Percentiles rank a stretch among this genome's conserved stretches.
phyloP scores from a whole-genome alignment of 1,140 invertebrate species.

The Agrilus planipennis region DNA sequence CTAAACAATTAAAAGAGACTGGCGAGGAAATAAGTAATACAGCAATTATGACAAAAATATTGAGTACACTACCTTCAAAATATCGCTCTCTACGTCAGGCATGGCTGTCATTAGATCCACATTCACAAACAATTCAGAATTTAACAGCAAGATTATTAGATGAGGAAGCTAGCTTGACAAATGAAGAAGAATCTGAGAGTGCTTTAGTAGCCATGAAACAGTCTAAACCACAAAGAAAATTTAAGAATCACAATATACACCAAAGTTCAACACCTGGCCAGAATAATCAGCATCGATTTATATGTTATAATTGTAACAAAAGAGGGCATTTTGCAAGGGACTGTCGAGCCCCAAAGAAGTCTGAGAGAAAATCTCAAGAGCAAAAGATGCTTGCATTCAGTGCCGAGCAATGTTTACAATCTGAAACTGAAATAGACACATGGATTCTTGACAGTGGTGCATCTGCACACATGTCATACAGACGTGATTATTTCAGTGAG shows the following conservation, averaged over 20 bases:
- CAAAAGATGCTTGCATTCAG: too few species aligned
- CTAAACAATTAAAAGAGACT: constrained; percentile 26
- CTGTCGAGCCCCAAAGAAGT: too few species aligned
- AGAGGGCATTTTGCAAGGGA: too few species aligned
- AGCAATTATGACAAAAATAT: constrained; percentile 29
- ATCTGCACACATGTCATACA: constrained; percentile 21
- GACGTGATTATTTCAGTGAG: not conserved
- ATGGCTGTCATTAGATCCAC: constrained; percentile 25
- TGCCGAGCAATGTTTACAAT: too few species aligned
- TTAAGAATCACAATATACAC: too few species aligned
- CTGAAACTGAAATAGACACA: not conserved
- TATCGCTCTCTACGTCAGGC: constrained; percentile 25
- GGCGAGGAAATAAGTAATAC: constrained; percentile 29
- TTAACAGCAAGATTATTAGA: constrained; percentile 30
- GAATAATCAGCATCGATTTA: too few species aligned
- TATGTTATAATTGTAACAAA: too few species aligned
- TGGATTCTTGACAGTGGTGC: constrained; percentile 31
- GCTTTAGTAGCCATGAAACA: constrained; percentile 7
- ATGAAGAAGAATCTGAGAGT: constrained; percentile 20
- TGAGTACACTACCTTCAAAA: constrained; percentile 23
- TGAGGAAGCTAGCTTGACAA: constrained; percentile 27
- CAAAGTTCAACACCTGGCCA: too few species aligned
- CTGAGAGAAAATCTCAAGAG: too few species aligned
- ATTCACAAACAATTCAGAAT: constrained; percentile 27
- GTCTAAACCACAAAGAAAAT: too few species aligned